Evolutionary conservation across 2,113 vertebrate genomes (phyloP).

Genomic region (Melospiza georgiana): DNA sequence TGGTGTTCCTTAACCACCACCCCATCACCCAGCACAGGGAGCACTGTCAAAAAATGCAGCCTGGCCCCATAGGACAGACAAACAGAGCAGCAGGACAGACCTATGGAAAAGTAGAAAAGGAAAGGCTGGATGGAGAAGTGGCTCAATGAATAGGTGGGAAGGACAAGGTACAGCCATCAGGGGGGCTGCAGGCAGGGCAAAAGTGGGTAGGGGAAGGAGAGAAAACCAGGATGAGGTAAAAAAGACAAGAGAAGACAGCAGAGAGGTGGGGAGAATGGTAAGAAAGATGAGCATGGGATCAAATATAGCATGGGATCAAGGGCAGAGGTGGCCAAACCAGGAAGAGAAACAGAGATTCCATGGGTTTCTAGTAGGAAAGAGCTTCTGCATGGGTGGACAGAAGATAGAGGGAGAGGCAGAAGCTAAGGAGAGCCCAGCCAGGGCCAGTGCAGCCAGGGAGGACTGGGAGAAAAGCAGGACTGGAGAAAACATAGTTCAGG

Average conservation of each 20-base stretch:
- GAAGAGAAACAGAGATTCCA: background rate
- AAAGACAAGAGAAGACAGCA: background rate
- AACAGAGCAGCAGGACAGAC: background rate
- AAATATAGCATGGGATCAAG: background rate
- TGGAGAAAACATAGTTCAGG: background rate
- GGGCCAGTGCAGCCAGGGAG: accelerated
- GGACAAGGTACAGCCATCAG: background rate
- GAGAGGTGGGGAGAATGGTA: background rate
- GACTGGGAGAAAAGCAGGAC: background rate
- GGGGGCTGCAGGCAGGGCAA: background rate
- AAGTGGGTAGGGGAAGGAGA: background rate
- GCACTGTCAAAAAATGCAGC: background rate
- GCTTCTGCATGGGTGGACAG: background rate
- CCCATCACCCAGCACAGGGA: background rate
- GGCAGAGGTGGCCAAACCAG: background rate
- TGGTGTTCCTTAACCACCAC: background rate
- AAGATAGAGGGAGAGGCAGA: background rate
- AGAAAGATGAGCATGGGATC: background rate
- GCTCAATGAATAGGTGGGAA: background rate
- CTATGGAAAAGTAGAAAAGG: background rate
- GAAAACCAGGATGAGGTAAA: background rate
- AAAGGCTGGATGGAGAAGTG: background rate
- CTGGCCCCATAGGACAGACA: background rate
- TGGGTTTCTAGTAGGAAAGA: background rate
- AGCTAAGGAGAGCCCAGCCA: background rate